These are phyloP conservation scores for Columbina picui DNA, from an alignment of 2,113 vertebrate species.

Conservation along the genomic window DNA sequence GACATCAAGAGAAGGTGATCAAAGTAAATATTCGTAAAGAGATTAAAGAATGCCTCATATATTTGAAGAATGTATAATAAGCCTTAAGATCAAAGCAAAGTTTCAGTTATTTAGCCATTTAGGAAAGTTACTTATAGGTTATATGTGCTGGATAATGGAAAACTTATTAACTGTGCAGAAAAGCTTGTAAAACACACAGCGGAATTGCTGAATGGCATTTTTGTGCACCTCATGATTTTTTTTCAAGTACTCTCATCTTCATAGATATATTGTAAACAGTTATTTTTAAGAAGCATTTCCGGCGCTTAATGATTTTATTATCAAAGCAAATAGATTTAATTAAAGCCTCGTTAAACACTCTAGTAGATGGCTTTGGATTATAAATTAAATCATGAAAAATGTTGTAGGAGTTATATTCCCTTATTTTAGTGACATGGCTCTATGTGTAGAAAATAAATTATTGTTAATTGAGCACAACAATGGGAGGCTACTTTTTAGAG, in stretches of 20 bases:
- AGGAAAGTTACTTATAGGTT: constrained; percentile 5
- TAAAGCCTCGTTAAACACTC: constrained; percentile 48
- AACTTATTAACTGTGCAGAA: background rate
- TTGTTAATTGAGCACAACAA: background rate
- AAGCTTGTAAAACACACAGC: constrained; percentile 7
- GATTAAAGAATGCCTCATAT: background rate
- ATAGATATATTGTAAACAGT: constrained; percentile 25
- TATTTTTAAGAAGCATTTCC: constrained; percentile 23
- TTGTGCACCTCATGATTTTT: background rate
- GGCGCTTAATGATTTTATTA: constrained; percentile 22
- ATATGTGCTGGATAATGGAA: background rate
- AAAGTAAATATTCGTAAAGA: background rate
- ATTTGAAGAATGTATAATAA: background rate
- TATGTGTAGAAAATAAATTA: constrained; percentile 8
- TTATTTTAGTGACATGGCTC: background rate
- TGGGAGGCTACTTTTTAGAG: background rate
- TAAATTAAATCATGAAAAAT: constrained; percentile 17
- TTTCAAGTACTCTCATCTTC: constrained; percentile 19
- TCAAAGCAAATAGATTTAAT: constrained; percentile 59
- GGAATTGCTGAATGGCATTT: constrained; percentile 20
- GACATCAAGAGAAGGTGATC: background rate
- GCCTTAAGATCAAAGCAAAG: constrained; percentile 9
- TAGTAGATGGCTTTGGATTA: constrained; percentile 11
- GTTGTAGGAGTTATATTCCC: background rate
- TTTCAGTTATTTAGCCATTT: constrained; percentile 18